Conservation (phyloP, 1,140 invertebrate genomes). For the Cydia splendana region DNA sequence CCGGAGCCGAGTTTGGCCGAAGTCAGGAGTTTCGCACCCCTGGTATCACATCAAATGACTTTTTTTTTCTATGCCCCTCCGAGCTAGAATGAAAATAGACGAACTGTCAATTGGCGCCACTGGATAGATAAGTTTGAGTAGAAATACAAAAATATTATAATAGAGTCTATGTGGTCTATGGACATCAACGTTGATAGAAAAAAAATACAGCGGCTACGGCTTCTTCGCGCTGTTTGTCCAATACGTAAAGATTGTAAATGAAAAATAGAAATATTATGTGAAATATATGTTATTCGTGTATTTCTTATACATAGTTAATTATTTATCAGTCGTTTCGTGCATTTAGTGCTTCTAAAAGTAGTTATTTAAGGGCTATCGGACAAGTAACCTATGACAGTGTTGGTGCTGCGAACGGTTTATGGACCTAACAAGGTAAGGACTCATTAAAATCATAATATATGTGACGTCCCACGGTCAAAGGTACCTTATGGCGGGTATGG, state of each 20-base stretch:
- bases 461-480: too few relatives aligned
- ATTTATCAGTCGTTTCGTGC: not conserved
- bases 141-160: not conserved
- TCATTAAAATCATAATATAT: not conserved
- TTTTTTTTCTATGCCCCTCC: not conserved
- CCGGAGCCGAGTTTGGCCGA: too few relatives aligned
- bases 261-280: conserved; percentile 15
- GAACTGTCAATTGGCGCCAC: conserved; percentile 9
- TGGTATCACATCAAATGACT: conserved; percentile 47
- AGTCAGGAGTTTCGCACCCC: too few relatives aligned
- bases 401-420: conserved; percentile 16
- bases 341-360: not conserved
- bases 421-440: conserved; percentile 12
- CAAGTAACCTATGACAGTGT: conserved; percentile 29
- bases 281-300: conserved; percentile 9
- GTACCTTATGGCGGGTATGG: too few relatives aligned
- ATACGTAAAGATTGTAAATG: not conserved
- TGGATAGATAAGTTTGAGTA: not conserved
- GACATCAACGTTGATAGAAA: not conserved
- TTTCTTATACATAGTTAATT: not conserved
- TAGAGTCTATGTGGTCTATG: not conserved
- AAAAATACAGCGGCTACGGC: not conserved
- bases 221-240: conserved; percentile 6
- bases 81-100: conserved; percentile 33
- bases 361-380: not conserved